Percentiles rank a stretch among this genome's conserved stretches.
Conservation (phyloP, 2,888 invertebrate species). For the Papilio demoleus region DNA sequence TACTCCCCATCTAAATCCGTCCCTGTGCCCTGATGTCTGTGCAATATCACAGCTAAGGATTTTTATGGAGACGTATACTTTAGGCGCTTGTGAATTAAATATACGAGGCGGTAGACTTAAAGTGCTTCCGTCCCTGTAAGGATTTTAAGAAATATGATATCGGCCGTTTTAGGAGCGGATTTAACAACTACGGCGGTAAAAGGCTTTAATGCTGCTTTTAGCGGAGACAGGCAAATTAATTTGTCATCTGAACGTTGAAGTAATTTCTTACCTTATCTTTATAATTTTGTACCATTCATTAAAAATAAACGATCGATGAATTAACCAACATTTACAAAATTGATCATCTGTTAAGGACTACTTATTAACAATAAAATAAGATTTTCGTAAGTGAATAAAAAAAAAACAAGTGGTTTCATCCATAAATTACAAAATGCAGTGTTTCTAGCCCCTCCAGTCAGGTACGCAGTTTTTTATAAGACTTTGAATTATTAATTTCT, state of each 20-base stretch:
- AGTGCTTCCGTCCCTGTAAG: constrained; percentile 76
- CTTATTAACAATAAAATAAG: too few relatives aligned
- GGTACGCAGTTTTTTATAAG: constrained; percentile 68
- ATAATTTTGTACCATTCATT: background rate
- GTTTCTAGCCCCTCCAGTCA: constrained; percentile 34
- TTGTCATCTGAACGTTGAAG: background rate
- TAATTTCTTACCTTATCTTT: background rate
- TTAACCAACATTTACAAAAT: too few relatives aligned
- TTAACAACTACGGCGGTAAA: background rate
- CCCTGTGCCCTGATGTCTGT: constrained; percentile 78
- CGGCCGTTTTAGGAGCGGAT: constrained; percentile 43
- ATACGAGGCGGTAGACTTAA: constrained; percentile 77
- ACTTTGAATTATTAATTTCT: constrained; percentile 71
- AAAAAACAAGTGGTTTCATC: too few relatives aligned
- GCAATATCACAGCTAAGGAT: constrained; percentile 78
- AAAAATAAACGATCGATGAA: too few relatives aligned
- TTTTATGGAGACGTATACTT: constrained; percentile 80
- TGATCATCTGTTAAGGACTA: too few relatives aligned
- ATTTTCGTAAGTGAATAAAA: too few relatives aligned
- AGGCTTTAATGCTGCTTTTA: constrained; percentile 16
- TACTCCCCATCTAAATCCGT: constrained; percentile 66
- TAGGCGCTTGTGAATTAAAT: constrained; percentile 79
- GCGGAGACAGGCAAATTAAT: background rate
- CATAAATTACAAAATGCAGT: background rate
- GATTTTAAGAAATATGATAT: constrained; percentile 78